Base-by-base conservation (phyloP, 2,113 vertebrate species). In the Sylvilagus bachmani region DNA sequence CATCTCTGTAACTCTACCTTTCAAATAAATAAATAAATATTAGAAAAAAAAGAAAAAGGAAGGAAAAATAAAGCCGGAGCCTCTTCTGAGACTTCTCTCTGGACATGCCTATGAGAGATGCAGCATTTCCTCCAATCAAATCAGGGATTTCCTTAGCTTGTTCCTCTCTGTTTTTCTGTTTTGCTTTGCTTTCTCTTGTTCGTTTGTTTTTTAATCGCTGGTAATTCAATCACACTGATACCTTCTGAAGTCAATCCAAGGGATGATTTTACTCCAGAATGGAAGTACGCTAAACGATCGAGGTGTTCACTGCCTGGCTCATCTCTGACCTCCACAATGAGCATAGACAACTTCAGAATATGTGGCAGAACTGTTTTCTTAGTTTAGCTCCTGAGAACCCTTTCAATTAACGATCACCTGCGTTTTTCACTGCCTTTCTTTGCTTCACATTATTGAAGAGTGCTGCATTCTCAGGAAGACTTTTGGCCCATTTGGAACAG, bases 301-400 rank as follows among this genome's bases (percentile, higher is more conserved):
- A 1, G 2, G 31, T 10, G 1, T 24, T 13, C 17, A 55, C 4
- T 14, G 10, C 5, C 2, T 17, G 13, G 6, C 6, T 73, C 7
- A 44, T 49, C 55, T 70, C 75, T 49, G n/a, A 9, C 24, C 33
- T 17, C 19, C 16, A 25, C 3, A 0, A 4, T 55, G 13, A 13
- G 1, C 24, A 1, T 5, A 62, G 21, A 49, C 29, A 10, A 75
- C 16, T 38, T n/a, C 55, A 25, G 44, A 38, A 55, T 12, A 4
- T 64, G 11, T 27, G 8, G 25, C 11, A 61, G 24, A 86, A 70
- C 27, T 2, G 1, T 6, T 24, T 33, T 29, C 16, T 74, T 66
- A 33, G 3, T 49, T 61, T 29, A 49, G 0, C 79, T 90, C 61
- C 53, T 38, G 6, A 38, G 17, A 17, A 86, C 64, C 22, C 85